These are phyloP conservation scores for Cavia porcellus DNA, from an alignment of 2,113 vertebrate species.

Conservation along the genomic window DNA sequence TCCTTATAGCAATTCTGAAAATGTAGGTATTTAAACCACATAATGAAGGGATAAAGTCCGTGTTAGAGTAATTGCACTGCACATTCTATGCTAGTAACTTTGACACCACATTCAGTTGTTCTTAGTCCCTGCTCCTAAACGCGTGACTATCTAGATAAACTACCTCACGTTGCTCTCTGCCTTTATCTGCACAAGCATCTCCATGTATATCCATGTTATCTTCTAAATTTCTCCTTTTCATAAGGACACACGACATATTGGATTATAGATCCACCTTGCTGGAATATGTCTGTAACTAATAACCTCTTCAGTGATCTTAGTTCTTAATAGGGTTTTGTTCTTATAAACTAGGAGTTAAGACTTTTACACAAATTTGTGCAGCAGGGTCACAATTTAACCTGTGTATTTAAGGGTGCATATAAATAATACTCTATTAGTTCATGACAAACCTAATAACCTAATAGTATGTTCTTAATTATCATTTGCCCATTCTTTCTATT, in stretches of 20 bases:
- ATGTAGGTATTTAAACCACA: neutral
- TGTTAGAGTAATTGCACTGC: neutral
- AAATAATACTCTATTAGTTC: neutral
- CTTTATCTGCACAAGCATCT: too few relatives aligned
- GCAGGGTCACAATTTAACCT: neutral
- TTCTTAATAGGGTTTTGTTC: neutral
- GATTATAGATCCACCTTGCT: too few relatives aligned
- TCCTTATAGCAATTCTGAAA: neutral
- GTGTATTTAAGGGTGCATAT: neutral
- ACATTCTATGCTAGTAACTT: neutral
- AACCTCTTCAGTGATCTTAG: neutral
- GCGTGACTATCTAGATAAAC: neutral
- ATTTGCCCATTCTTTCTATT: neutral
- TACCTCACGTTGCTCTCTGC: neutral
- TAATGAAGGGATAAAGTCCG: neutral
- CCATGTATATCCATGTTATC: too few relatives aligned
- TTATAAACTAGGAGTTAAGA: neutral
- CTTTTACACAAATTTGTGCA: neutral
- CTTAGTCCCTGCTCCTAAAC: neutral
- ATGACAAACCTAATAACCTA: neutral
- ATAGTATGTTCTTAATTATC: neutral
- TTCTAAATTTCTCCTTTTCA: too few relatives aligned
- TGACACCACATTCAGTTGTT: neutral
- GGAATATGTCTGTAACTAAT: too few relatives aligned
- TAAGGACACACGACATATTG: too few relatives aligned